A percentile compares a stretch with the other conserved stretches of the same genome.
Conservation (phyloP, 2,113 vertebrate species). For the Nibea coibor region DNA sequence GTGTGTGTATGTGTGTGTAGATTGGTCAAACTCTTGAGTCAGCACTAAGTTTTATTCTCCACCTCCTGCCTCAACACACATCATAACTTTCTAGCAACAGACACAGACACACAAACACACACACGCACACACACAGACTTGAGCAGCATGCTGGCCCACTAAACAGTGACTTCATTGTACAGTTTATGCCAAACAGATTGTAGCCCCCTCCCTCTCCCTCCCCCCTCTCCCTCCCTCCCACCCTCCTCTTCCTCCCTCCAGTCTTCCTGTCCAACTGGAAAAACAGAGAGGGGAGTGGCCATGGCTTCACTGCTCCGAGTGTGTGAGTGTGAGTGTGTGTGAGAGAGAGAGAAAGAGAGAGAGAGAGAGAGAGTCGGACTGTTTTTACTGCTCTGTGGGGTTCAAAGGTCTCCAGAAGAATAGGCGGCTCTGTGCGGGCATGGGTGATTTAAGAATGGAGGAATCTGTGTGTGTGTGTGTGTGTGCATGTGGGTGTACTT, state of each 20-base stretch:
- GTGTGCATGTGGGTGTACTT: neutral
- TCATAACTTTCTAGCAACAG: conserved; percentile 34
- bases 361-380: conserved; percentile 14
- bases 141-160: conserved; percentile 58
- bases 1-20: neutral
- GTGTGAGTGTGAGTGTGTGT: conserved; percentile 19
- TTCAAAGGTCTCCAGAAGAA: conserved; percentile 63
- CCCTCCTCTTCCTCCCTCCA: conserved; percentile 44
- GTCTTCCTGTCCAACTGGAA: conserved; percentile 71
- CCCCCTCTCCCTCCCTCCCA: conserved; percentile 44
- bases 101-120: conserved; percentile 19
- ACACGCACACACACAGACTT: conserved; percentile 11
- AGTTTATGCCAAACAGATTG: conserved; percentile 82
- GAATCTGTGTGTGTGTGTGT: conserved; percentile 27
- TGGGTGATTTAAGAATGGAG: conserved; percentile 53
- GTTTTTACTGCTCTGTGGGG: conserved; percentile 55
- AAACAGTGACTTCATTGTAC: conserved; percentile 83
- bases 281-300: conserved; percentile 65
- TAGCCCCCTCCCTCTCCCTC: conserved; percentile 47
- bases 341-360: too few relatives aligned
- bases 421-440: conserved; percentile 44
- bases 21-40: conserved; percentile 53
- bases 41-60: conserved; percentile 61
- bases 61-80: conserved; percentile 36
- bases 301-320: conserved; percentile 22